These are phyloP conservation scores for Petrophora chlorosata DNA, from an alignment of 2,888 invertebrate genomes.

Conservation along the genomic window DNA sequence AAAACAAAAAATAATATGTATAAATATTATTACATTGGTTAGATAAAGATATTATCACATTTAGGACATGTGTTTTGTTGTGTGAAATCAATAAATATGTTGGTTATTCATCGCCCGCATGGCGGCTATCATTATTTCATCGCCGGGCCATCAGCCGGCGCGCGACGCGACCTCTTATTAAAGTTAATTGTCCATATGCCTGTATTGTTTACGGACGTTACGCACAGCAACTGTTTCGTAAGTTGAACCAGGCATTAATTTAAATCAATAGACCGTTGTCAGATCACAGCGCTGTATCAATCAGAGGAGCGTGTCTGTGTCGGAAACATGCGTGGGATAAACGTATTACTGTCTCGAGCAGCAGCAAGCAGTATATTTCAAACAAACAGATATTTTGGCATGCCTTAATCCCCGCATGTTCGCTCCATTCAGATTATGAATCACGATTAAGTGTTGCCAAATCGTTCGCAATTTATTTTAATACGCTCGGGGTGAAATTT, in stretches of 20 bases:
- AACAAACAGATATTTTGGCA: constrained; percentile 70
- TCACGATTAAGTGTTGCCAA: constrained; percentile 84
- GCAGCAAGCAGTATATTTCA: constrained; percentile 55
- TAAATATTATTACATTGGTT: constrained; percentile 30
- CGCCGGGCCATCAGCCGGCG: constrained; percentile 35
- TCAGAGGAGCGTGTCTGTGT: constrained; percentile 47
- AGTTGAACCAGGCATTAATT: constrained; percentile 26
- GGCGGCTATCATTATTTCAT: constrained; percentile 53
- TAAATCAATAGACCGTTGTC: constrained; percentile 27
- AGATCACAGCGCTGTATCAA: constrained; percentile 31
- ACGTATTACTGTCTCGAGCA: constrained; percentile 50
- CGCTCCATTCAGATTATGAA: constrained; percentile 77
- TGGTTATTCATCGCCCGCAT: constrained; percentile 65
- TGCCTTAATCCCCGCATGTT: constrained; percentile 72
- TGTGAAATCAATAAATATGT: constrained; percentile 64
- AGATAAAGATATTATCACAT: constrained; percentile 59
- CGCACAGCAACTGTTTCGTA: constrained; percentile 29
- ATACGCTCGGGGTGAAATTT: constrained; percentile 79
- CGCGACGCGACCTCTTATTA: constrained; percentile 49
- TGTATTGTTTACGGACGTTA: constrained; percentile 38
- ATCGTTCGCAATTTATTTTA: constrained; percentile 83
- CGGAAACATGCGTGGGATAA: constrained; percentile 49
- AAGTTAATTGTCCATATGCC: constrained; percentile 46
- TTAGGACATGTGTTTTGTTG: constrained; percentile 56
- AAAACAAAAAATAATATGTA: constrained; percentile 14